Evolutionary conservation across 2,888 invertebrate genomes (phyloP), one percentile per base, ranked within the genome.

Genomic region (Archips crataeganus): DNA sequence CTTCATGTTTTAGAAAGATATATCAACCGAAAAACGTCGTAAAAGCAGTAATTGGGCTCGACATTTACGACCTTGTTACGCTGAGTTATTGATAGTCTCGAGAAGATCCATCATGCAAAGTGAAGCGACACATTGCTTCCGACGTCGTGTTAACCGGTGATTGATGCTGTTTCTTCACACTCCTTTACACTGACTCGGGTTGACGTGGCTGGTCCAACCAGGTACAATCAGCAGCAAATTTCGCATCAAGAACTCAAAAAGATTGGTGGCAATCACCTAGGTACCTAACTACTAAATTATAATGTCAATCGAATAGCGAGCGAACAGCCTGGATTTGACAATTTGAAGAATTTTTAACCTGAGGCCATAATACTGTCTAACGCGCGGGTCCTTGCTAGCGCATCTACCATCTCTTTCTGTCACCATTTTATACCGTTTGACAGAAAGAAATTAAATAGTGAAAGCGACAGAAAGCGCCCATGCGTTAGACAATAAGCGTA

Each of bases 51-150:
- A 32, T 57, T 11, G 32, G 57, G 32, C 57, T 57, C 11, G 11
- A 23, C 57, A 32, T 57, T 57, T 57, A 57, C 57, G 32, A 57
- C 57, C 32, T 57, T 57, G 10, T 32, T 32, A 10, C 57, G 6
- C 11, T 32, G 32, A n/a, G 11, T 10, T 32, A 45, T 45, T 1
- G 32, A 63, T 63, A 63, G 63, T 63, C 63, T 65, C 36, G 51
- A 34, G 51, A 9, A 47, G 49, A 65, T 65, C 65, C 36, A 65
- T 65, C 65, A 65, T 65, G 65, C 51, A 49, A 65, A 65, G 65
- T 51, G 65, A 65, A 65, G 34, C 36, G 65, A 51, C 65, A 36
- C 65, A 51, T 65, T 51, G 65, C 65, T 65, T 65, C 65, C 49
- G 49, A 65, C 65, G 47, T 45, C 45, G 63, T 15, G 47, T 63